phyloP scores from a whole-genome alignment of 2,888 invertebrate species.

The Hetaerina titia region DNA sequence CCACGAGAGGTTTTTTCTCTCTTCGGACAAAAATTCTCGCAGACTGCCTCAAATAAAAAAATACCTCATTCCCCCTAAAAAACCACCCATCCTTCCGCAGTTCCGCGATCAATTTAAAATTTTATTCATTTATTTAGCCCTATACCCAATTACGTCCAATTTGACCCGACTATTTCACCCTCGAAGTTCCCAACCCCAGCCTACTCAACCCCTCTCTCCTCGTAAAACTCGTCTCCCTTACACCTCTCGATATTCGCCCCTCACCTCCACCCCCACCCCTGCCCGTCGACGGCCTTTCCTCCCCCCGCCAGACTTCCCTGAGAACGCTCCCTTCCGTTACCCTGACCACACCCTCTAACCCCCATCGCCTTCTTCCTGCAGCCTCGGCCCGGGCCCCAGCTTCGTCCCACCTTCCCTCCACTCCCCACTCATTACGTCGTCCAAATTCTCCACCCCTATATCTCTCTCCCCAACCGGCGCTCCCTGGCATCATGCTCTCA shows the following conservation, averaged over 20 bases:
- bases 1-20: background rate
- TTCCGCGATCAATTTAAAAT: background rate
- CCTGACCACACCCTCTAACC: background rate
- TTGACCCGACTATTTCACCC: background rate
- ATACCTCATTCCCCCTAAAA: background rate
- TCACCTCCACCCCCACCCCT: background rate
- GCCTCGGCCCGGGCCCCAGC: background rate
- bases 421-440: background rate
- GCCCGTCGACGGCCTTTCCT: background rate
- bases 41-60: background rate
- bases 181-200: background rate
- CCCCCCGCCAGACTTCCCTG: too few relatives aligned
- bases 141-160: constrained; percentile 1
- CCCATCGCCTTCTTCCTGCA: background rate
- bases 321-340: background rate
- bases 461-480: background rate
- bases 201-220: background rate
- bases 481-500: background rate
- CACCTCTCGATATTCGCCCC: background rate
- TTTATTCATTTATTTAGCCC: background rate
- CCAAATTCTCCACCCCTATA: background rate
- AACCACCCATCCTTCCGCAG: background rate
- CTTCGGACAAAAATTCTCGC: background rate
- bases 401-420: background rate
- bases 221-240: background rate